These are phyloP conservation scores for Punctoribates punctum DNA, from an alignment of 2,888 invertebrate species.

Conservation along the genomic window DNA sequence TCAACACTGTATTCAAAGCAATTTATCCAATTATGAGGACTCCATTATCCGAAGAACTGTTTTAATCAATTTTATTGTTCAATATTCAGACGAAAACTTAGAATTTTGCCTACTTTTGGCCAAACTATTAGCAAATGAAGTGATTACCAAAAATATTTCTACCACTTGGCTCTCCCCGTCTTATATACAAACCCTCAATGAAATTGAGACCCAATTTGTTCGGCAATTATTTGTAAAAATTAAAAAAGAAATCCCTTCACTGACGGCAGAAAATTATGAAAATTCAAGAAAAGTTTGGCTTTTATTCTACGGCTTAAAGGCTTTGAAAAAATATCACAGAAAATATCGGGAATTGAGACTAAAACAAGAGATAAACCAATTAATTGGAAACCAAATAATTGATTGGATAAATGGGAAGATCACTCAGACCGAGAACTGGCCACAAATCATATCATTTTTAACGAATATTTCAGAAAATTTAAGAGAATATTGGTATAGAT, in stretches of 20 bases:
- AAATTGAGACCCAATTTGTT: background rate
- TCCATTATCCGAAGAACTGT: conserved; percentile 2
- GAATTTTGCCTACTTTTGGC: background rate
- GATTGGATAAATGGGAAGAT: background rate
- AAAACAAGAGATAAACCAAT: background rate
- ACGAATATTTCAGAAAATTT: background rate
- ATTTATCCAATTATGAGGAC: background rate
- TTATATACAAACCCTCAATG: background rate
- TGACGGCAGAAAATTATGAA: background rate
- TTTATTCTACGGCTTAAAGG: background rate
- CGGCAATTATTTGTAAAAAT: background rate
- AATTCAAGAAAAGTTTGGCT: background rate
- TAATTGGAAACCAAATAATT: background rate
- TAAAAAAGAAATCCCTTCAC: background rate
- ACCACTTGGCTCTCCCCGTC: background rate
- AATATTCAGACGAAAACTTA: background rate
- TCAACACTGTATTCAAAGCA: conserved; percentile 8
- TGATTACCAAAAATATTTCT: background rate
- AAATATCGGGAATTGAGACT: background rate
- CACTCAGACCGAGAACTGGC: background rate
- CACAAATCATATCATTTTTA: background rate
- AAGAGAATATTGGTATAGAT: background rate
- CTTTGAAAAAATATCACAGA: background rate
- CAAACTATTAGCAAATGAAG: conserved; percentile 8
- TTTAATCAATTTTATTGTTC: background rate